Conservation (phyloP, 2,797 vertebrate genomes). For the Anas bahamensis region DNA sequence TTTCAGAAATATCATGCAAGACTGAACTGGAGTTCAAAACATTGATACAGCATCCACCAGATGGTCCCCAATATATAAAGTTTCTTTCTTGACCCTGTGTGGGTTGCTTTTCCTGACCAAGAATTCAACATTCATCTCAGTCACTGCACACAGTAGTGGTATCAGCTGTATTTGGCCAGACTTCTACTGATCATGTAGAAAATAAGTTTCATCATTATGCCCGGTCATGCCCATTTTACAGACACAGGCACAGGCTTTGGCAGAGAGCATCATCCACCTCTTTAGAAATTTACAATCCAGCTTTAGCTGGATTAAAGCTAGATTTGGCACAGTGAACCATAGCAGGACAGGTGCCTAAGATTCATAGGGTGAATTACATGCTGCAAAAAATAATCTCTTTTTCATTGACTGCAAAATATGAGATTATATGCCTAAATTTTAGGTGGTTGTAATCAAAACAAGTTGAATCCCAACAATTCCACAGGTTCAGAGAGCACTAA, state of each 20-base stretch:
- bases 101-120: conserved; percentile 58
- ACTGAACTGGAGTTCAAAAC: conserved; percentile 50
- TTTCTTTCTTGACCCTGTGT: conserved; percentile 45
- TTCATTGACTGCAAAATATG: neutral
- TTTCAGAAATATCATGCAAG: conserved; percentile 34
- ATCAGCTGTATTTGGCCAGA: conserved; percentile 9
- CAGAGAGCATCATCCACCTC: neutral
- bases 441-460: neutral
- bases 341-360: neutral
- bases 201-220: neutral
- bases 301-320: neutral
- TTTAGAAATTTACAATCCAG: neutral
- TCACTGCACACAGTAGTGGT: neutral
- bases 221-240: neutral
- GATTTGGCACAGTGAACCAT: neutral
- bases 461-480: neutral
- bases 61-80: conserved; percentile 31
- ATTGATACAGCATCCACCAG: conserved; percentile 50
- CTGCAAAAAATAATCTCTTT: neutral
- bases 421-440: neutral
- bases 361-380: neutral
- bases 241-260: neutral
- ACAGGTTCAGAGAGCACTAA: neutral
- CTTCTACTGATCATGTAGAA: neutral
- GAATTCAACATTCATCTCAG: neutral